These are phyloP conservation scores for Chiloscyllium punctatum DNA, from an alignment of 2,797 vertebrate species.

Conservation along the genomic window DNA sequence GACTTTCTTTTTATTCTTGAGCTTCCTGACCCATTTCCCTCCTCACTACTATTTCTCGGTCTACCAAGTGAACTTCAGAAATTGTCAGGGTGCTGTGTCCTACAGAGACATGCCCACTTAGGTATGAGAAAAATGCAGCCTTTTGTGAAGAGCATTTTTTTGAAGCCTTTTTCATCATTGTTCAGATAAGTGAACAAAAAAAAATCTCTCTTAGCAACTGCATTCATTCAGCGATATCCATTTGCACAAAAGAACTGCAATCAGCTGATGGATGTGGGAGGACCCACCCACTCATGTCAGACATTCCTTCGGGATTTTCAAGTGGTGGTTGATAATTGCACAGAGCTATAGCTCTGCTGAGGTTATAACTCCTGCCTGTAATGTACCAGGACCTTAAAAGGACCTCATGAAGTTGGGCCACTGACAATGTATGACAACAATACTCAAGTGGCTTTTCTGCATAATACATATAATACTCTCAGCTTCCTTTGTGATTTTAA, in stretches of 20 bases:
- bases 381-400: not conserved
- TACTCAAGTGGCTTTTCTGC: not conserved
- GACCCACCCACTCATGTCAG: not conserved
- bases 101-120: not conserved
- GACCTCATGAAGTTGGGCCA: not conserved
- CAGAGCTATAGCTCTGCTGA: not conserved
- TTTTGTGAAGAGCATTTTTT: not conserved
- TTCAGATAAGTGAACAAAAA: not conserved
- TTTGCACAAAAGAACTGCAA: not conserved
- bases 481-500: not conserved
- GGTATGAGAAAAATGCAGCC: not conserved
- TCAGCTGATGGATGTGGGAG: not conserved
- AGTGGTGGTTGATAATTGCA: not conserved
- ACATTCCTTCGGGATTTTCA: not conserved
- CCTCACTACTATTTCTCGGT: not conserved
- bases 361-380: not conserved
- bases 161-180: not conserved
- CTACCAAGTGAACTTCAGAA: not conserved
- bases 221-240: not conserved
- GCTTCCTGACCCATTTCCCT: not conserved
- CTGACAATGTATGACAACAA: not conserved
- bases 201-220: not conserved
- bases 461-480: not conserved
- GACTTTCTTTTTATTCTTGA: not conserved
- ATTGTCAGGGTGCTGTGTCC: not conserved